Evolutionary conservation across 2,113 vertebrate species (phyloP).

Genomic region (Oncorhynchus kisutch): DNA sequence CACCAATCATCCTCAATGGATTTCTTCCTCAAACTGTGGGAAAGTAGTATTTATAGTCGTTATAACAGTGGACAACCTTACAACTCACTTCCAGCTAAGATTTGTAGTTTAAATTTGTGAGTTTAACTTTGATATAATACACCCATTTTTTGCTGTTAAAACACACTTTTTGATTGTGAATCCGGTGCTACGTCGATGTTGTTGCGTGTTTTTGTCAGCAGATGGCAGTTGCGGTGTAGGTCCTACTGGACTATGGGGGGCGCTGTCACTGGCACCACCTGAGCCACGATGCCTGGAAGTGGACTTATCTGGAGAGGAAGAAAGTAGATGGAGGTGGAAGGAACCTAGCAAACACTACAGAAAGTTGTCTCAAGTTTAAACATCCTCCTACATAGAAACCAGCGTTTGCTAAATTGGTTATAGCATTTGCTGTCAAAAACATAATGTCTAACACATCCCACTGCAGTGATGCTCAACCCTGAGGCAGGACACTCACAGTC

Average conservation of each 20-base stretch:
- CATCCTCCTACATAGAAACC: background rate
- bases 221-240: slow-evolving; percentile 56
- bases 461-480: background rate
- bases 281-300: slow-evolving; percentile 65
- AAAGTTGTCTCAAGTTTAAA: too few species aligned
- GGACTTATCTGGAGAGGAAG: slow-evolving; percentile 63
- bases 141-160: too few species aligned
- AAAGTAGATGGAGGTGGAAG: slow-evolving; percentile 23
- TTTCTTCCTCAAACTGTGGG: background rate
- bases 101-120: too few species aligned
- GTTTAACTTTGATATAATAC: too few species aligned
- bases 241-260: slow-evolving; percentile 72
- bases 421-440: too few species aligned
- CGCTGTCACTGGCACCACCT: slow-evolving; percentile 67
- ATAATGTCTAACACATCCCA: too few species aligned
- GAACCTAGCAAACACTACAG: slow-evolving; percentile 7
- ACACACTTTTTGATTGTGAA: too few species aligned
- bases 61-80: too few species aligned
- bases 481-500: slow-evolving; percentile 63
- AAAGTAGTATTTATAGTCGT: too few species aligned
- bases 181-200: slow-evolving; percentile 60
- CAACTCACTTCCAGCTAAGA: too few species aligned
- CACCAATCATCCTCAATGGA: background rate
- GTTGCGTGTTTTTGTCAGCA: slow-evolving; percentile 60
- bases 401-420: too few species aligned